Conservation (phyloP, 2,797 vertebrate species). For the Pempheris klunzingeri region DNA sequence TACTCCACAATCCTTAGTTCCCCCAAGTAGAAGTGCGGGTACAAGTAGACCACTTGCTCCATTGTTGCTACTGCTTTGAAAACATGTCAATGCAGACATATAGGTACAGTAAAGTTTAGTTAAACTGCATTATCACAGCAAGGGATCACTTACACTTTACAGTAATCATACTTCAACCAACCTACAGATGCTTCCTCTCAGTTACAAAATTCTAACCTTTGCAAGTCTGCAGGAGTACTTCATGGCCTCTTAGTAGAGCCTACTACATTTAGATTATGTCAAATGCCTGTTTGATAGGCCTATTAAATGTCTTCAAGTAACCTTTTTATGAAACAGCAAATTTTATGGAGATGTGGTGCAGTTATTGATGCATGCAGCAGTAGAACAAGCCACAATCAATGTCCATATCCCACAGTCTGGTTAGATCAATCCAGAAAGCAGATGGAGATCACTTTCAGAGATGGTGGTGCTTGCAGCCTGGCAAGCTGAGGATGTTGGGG, state of each 20-base stretch:
- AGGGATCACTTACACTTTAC: background rate
- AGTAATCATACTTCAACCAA: background rate
- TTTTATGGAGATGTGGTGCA: background rate
- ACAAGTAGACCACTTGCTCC: too few relatives aligned
- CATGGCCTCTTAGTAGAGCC: background rate
- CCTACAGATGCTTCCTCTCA: background rate
- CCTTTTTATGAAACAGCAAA: background rate
- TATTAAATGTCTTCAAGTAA: background rate
- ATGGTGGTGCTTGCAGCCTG: background rate
- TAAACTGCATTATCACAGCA: constrained; percentile 12
- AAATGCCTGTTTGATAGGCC: background rate
- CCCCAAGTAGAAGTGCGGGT: too few relatives aligned
- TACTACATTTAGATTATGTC: background rate
- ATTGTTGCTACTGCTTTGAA: too few relatives aligned
- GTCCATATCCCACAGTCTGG: constrained; percentile 16
- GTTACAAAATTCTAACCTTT: background rate
- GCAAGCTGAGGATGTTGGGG: background rate
- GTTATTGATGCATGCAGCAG: constrained; percentile 25
- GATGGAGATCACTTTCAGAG: constrained; percentile 31
- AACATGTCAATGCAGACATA: background rate
- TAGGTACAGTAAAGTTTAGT: constrained; percentile 2
- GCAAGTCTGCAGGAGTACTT: background rate
- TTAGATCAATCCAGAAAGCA: constrained; percentile 22
- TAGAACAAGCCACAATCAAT: constrained; percentile 22
- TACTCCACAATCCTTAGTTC: too few relatives aligned